Percentiles rank a stretch among this genome's conserved stretches.
Evolutionary conservation across 2,113 vertebrate genomes (phyloP).

Genomic region (Procapra przewalskii): DNA sequence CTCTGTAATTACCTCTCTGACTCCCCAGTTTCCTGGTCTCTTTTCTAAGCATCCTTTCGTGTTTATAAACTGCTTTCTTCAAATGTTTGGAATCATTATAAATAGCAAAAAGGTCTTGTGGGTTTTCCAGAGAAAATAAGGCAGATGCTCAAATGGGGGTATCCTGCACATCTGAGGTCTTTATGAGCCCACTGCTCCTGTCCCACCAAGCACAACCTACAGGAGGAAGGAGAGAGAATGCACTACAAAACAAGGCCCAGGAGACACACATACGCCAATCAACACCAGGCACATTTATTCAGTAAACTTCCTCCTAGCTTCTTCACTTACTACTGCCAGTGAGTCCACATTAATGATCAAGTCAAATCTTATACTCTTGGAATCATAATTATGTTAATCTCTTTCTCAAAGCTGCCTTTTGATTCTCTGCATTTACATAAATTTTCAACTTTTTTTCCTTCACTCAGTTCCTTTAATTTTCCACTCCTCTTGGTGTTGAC

Average conservation of each 20-base stretch:
- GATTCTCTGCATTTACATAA: slow-evolving; percentile 69
- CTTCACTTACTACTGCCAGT: slow-evolving; percentile 37
- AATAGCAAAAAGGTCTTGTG: not conserved
- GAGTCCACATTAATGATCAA: slow-evolving; percentile 69
- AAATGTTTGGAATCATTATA: slow-evolving; percentile 31
- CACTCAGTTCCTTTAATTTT: slow-evolving; percentile 47
- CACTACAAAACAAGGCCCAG: not conserved
- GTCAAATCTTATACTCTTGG: slow-evolving; percentile 58
- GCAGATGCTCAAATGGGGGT: not conserved
- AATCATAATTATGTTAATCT: slow-evolving; percentile 73
- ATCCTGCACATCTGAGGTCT: not conserved
- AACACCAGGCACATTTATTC: slow-evolving; percentile 45
- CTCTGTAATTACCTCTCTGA: not conserved
- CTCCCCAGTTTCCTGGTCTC: not conserved
- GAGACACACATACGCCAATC: not conserved
- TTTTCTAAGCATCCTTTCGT: not conserved
- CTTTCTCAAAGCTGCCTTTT: slow-evolving; percentile 64
- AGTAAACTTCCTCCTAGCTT: slow-evolving; percentile 48
- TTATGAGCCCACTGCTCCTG: not conserved
- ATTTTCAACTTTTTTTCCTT: slow-evolving; percentile 56
- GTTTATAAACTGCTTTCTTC: slow-evolving; percentile 34
- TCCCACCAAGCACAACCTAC: not conserved
- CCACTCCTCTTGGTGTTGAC: slow-evolving; percentile 34
- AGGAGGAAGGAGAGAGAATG: not conserved
- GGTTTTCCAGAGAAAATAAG: not conserved